Percentiles rank a stretch among this genome's conserved stretches.
These are phyloP conservation scores for Coracopsis vasa DNA, from an alignment of 2,113 vertebrate genomes.

Conservation along the genomic window DNA sequence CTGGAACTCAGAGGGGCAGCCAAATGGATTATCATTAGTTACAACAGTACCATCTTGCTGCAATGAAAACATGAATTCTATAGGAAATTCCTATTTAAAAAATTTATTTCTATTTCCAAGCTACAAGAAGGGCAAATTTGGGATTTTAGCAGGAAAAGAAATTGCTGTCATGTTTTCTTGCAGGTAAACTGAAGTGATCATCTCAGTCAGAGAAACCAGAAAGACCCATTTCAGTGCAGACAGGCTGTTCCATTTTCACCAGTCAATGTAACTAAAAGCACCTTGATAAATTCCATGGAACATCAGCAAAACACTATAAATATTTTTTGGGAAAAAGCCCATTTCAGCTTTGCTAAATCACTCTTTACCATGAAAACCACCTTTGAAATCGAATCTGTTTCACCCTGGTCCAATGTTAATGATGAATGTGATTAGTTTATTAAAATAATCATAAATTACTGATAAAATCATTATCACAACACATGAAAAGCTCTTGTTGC, in stretches of 20 bases:
- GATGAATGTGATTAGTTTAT: background rate
- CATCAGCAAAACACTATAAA: background rate
- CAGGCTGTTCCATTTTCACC: background rate
- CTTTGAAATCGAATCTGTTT: background rate
- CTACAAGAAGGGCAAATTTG: rapidly evolving
- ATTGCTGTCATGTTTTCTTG: background rate
- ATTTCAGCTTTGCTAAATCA: background rate
- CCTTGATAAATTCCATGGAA: background rate
- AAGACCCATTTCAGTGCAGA: background rate
- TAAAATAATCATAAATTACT: conserved; percentile 14
- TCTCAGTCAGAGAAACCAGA: background rate
- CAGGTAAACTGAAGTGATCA: background rate
- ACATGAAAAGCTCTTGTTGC: background rate
- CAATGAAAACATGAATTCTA: background rate
- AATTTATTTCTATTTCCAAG: background rate
- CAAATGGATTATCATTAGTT: background rate
- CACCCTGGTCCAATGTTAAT: background rate
- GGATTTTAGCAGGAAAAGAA: background rate
- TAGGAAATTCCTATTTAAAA: background rate
- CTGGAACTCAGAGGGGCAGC: background rate
- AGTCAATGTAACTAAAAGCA: background rate
- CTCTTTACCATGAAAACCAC: background rate
- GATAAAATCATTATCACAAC: conserved; percentile 33
- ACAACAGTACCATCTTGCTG: background rate
- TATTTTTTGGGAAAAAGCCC: background rate